These are phyloP conservation scores for Patella ulyssiponensis DNA, from an alignment of 2,888 invertebrate genomes.

Conservation along the genomic window DNA sequence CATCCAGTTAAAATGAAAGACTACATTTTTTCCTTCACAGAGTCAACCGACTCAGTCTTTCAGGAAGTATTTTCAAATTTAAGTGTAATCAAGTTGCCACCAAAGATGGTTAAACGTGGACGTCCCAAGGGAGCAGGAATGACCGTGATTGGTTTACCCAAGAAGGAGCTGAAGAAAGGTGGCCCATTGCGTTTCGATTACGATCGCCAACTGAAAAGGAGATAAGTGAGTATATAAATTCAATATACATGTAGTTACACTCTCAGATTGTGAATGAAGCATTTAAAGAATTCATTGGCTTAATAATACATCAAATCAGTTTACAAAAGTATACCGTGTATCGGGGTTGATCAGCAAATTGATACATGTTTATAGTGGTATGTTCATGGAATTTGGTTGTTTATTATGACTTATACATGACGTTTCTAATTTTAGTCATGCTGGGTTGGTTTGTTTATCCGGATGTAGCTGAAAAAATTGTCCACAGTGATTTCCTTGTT, in stretches of 20 bases:
- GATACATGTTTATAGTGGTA: neutral
- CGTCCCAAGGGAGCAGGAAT: neutral
- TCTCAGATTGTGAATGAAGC: too few relatives aligned
- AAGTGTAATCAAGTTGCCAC: conserved; percentile 1
- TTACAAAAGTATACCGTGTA: neutral
- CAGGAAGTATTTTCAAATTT: neutral
- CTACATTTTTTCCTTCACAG: neutral
- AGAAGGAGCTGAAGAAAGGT: neutral
- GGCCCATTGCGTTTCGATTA: neutral
- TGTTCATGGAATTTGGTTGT: too few relatives aligned
- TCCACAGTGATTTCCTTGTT: neutral
- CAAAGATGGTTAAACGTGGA: neutral
- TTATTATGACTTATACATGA: neutral
- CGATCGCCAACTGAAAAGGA: neutral
- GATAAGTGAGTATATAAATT: neutral
- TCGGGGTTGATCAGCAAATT: neutral
- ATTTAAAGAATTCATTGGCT: too few relatives aligned
- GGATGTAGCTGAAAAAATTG: neutral
- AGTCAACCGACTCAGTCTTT: neutral
- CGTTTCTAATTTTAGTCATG: neutral
- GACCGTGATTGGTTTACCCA: neutral
- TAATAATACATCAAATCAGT: too few relatives aligned
- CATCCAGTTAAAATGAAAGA: too few relatives aligned
- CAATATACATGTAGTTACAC: too few relatives aligned
- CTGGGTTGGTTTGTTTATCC: neutral